Evolutionary conservation across 92 coral and sea anemone species (phyloP), one percentile per base, ranked within the genome.

Genomic region (Palythoa grandiflora): DNA sequence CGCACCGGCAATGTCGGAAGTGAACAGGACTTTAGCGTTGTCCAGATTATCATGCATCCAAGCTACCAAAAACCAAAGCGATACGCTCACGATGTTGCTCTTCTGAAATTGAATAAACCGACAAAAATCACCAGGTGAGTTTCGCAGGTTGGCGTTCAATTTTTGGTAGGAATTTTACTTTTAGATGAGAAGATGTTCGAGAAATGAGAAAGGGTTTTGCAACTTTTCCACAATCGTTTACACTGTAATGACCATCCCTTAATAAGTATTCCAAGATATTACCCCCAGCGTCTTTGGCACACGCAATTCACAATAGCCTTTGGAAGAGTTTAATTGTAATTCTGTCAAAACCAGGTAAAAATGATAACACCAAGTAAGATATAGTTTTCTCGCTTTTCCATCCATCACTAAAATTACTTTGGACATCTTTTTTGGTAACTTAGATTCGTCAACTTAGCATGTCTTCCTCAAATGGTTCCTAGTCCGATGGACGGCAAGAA

Each of bases 381-480:
- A n/a, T 28, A 28, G 28, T 2, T 40, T 40, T 40, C 47, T 40
- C 47, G 47, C 47, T 1, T 40, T 5, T 40, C 47, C 47, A 5
- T 2, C 28, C 28, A 2, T 40, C 47, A 7, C 3, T 4, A 66
- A 17, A 65, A 2, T 4, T 2, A 2, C 2, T 66, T 20, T 66
- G 21, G 10, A 66, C n/a, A 21, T 21, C n/a, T 12, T 6, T 21
- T 9, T 12, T 28, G 28, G 28, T 71, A 1, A 13, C 47, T 71
- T 48, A 74, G 78, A 13, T 74, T 16, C 28, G 78, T 74, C 20
- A 74, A 74, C 75, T 10, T 71, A 53, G 79, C 38, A 13, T 75
- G 79, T 16, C 79, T 75, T 47, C 79, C 79, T 48, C 55, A 75
- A 75, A 19, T 15, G 15, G 79, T 75, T 44, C 35, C 79, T 75